Evolutionary conservation across 2,797 vertebrate species (phyloP).

Genomic region (Acrossocheilus wenchowensis): DNA sequence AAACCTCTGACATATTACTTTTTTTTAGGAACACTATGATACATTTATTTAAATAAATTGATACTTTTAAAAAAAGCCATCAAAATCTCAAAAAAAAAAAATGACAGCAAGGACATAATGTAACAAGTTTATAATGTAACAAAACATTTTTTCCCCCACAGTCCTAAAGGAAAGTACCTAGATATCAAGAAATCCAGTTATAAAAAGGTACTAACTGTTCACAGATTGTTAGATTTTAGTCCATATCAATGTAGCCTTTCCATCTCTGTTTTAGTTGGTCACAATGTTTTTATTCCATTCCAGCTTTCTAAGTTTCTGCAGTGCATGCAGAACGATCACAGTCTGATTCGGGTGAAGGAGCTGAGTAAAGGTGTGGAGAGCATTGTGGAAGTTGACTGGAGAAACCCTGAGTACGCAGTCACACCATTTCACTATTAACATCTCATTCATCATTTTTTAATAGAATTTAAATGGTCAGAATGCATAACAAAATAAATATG

Average conservation of each 20-base stretch:
- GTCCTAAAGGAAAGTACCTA: slow-evolving; percentile 87
- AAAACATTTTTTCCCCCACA: slow-evolving; percentile 61
- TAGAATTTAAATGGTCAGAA: background rate
- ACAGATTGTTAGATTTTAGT: slow-evolving; percentile 7
- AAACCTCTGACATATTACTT: background rate
- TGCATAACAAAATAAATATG: background rate
- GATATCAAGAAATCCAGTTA: slow-evolving; percentile 98
- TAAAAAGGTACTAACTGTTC: slow-evolving; percentile 86
- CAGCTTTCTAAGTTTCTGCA: slow-evolving; percentile 97
- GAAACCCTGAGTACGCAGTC: slow-evolving; percentile 84
- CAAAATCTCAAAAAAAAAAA: no score
- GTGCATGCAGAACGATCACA: slow-evolving; percentile 90
- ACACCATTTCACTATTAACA: background rate
- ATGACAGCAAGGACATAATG: no score
- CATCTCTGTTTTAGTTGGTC: background rate
- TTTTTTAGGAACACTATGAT: no score
- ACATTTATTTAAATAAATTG: no score
- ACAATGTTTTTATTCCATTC: background rate
- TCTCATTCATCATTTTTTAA: background rate
- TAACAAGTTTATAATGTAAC: background rate
- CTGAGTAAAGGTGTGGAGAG: slow-evolving; percentile 95
- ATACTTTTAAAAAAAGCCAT: no score
- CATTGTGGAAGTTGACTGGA: slow-evolving; percentile 95
- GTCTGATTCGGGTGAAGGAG: slow-evolving; percentile 90
- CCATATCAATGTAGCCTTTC: background rate